Evolutionary conservation across 2,888 invertebrate genomes (phyloP).

Genomic region (Yponomeuta plumbellus): DNA sequence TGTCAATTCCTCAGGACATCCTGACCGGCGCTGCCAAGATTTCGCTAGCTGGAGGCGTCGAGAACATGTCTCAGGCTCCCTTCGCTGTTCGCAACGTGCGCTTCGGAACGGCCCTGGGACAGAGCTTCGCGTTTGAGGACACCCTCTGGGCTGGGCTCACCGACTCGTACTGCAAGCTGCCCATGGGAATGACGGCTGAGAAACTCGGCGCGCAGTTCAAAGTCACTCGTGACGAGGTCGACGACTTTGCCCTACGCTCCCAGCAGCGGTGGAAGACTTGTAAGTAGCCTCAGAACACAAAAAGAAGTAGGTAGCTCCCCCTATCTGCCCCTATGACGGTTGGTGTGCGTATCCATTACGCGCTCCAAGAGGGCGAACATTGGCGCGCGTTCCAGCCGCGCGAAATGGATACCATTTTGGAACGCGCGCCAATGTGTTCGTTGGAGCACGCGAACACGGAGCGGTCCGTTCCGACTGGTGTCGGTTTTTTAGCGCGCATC

Average conservation of each 20-base stretch:
- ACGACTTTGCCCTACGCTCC: constrained; percentile 89
- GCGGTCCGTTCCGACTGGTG: too few relatives aligned
- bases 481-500: too few relatives aligned
- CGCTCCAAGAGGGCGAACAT: too few relatives aligned
- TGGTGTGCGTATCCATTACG: too few relatives aligned
- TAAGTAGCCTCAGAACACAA: too few relatives aligned
- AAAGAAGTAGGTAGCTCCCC: too few relatives aligned
- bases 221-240: constrained; percentile 88
- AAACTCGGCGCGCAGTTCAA: constrained; percentile 90
- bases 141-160: constrained; percentile 89
- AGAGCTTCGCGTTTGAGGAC: constrained; percentile 88
- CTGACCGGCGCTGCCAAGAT: constrained; percentile 88
- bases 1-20: constrained; percentile 81
- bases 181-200: constrained; percentile 98
- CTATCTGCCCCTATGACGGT: too few relatives aligned
- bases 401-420: too few relatives aligned
- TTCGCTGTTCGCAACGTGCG: constrained; percentile 89
- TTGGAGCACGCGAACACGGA: too few relatives aligned
- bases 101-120: constrained; percentile 92
- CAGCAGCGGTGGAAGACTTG: constrained; percentile 92
- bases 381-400: too few relatives aligned
- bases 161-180: constrained; percentile 91
- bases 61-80: constrained; percentile 97
- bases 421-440: too few relatives aligned
- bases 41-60: constrained; percentile 93